Evolutionary conservation across 2,888 invertebrate genomes (phyloP).

Genomic region (Agrotis clavis): DNA sequence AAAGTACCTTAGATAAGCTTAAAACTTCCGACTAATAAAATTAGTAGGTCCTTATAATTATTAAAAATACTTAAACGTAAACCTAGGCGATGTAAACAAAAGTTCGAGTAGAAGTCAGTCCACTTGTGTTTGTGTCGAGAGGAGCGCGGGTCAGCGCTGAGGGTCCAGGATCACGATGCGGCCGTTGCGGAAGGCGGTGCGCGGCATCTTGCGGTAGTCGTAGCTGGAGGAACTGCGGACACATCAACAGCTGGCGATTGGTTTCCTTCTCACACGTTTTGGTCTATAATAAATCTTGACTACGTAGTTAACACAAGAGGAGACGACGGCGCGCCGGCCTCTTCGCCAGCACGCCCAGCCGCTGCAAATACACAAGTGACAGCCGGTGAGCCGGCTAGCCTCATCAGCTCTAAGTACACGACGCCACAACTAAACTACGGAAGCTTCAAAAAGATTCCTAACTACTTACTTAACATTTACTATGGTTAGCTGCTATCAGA

Average conservation of each 20-base stretch:
- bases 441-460: no score
- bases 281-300: conserved; percentile 58
- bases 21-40: background rate
- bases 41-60: conserved; percentile 1
- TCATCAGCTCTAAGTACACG: conserved; percentile 11
- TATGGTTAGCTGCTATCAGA: background rate
- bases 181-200: conserved; percentile 74
- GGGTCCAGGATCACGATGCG: conserved; percentile 73
- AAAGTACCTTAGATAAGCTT: background rate
- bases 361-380: conserved; percentile 48
- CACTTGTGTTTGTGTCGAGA: background rate
- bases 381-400: conserved; percentile 20
- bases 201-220: conserved; percentile 68
- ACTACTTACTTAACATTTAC: background rate
- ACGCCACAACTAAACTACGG: background rate
- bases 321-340: conserved; percentile 39
- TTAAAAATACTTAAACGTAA: background rate
- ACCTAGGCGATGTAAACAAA: conserved; percentile 1
- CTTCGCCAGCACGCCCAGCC: conserved; percentile 41
- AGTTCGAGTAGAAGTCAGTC: conserved; percentile 29
- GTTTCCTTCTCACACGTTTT: conserved; percentile 35
- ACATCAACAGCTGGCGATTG: conserved; percentile 45
- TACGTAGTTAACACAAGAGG: conserved; percentile 52
- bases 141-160: background rate
- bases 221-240: conserved; percentile 45